phyloP scores from a whole-genome alignment of 2,113 vertebrate genomes.

The Triplophysa dalaica region DNA sequence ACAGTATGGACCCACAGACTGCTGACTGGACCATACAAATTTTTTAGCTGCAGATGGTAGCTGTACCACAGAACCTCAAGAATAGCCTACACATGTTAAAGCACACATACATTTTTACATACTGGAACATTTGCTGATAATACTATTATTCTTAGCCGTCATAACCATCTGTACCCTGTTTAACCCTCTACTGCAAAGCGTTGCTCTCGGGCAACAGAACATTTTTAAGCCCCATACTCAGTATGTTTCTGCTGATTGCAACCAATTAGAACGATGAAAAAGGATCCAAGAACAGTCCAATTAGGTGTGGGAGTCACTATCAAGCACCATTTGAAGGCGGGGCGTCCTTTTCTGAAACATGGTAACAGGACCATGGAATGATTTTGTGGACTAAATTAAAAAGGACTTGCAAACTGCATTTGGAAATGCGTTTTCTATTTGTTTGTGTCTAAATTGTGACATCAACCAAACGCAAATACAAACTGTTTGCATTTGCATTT shows the following conservation, averaged over 20 bases:
- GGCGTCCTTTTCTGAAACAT: slow-evolving; percentile 19
- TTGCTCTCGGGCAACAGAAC: neutral
- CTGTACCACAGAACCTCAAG: slow-evolving; percentile 39
- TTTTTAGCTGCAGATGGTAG: slow-evolving; percentile 18
- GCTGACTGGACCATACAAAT: slow-evolving; percentile 49
- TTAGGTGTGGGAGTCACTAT: no score
- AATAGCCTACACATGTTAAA: slow-evolving; percentile 8
- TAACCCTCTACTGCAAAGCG: neutral
- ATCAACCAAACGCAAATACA: no score
- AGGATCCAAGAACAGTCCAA: no score
- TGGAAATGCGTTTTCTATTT: no score
- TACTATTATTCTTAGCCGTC: neutral
- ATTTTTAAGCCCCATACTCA: no score
- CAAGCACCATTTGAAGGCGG: neutral
- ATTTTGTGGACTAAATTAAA: no score
- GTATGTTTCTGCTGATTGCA: no score
- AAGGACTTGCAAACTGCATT: no score
- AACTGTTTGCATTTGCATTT: no score
- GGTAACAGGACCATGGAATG: neutral
- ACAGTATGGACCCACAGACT: slow-evolving; percentile 35
- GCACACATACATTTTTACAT: neutral
- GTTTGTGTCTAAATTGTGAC: no score
- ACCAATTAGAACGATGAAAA: no score
- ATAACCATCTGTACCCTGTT: neutral
- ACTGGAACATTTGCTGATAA: neutral